These are phyloP conservation scores for Pediacus dermestoides DNA, from an alignment of 2,888 invertebrate species.

Conservation along the genomic window DNA sequence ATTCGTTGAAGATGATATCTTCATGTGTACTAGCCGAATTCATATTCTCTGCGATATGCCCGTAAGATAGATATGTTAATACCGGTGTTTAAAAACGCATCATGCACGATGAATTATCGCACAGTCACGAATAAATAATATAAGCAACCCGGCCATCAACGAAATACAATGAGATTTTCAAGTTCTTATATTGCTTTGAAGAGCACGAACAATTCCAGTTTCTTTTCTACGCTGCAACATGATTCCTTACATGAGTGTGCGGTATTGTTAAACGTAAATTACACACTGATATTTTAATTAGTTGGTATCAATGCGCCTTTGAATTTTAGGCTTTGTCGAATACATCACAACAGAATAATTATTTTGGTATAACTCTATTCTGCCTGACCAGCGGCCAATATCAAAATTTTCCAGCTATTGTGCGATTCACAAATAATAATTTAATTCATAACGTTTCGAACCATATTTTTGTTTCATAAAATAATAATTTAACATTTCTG, in stretches of 20 bases:
- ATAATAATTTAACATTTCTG: too few species aligned
- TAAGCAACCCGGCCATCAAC: constrained; percentile 6
- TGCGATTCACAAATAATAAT: too few species aligned
- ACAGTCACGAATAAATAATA: constrained; percentile 20
- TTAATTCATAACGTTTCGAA: too few species aligned
- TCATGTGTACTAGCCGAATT: constrained; percentile 8
- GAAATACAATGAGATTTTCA: constrained; percentile 7
- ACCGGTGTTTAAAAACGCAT: constrained; percentile 23
- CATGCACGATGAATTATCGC: constrained; percentile 22
- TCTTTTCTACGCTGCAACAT: constrained; percentile 4
- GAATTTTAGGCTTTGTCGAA: too few species aligned
- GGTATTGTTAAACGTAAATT: constrained; percentile 8
- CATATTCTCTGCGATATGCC: constrained; percentile 16
- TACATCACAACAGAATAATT: too few species aligned
- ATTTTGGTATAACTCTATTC: too few species aligned
- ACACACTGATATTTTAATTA: constrained; percentile 8
- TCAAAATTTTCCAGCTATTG: too few species aligned
- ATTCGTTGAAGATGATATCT: constrained; percentile 10
- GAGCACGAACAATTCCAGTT: constrained; percentile 5
- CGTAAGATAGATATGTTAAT: constrained; percentile 22
- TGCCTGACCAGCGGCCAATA: too few species aligned
- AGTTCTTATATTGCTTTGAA: constrained; percentile 8
- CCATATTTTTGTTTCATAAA: too few species aligned
- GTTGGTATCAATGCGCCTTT: too few species aligned
- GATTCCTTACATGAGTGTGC: constrained; percentile 3